These are phyloP conservation scores for Daphoenositta chrysoptera DNA, from an alignment of 2,113 vertebrate species.

Conservation along the genomic window DNA sequence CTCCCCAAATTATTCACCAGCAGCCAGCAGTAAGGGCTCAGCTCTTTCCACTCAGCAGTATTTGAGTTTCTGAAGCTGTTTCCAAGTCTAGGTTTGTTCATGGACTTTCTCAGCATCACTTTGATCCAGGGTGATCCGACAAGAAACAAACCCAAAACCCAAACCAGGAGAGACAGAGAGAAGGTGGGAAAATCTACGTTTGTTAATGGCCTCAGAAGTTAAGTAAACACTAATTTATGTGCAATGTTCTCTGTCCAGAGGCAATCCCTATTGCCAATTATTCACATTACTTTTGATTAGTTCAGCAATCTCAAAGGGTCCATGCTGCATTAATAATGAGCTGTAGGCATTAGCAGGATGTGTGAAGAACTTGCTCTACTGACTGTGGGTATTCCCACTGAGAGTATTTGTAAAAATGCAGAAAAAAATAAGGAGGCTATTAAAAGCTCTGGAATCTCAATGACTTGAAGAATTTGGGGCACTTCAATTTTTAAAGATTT, in stretches of 20 bases:
- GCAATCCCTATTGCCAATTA: background rate
- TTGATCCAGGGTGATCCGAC: background rate
- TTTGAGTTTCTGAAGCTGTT: background rate
- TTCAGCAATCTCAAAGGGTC: background rate
- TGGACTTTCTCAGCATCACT: background rate
- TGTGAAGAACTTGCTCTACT: background rate
- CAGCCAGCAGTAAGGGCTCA: background rate
- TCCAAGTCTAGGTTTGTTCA: background rate
- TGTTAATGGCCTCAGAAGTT: background rate
- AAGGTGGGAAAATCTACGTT: background rate
- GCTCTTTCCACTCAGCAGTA: background rate
- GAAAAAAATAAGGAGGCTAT: background rate
- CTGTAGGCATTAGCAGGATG: background rate
- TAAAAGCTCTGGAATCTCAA: background rate
- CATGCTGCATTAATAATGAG: background rate
- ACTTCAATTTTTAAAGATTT: background rate
- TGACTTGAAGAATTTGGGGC: background rate
- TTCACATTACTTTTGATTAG: conserved; percentile 15
- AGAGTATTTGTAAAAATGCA: background rate
- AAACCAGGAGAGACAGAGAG: background rate
- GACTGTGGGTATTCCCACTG: background rate
- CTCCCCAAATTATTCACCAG: background rate
- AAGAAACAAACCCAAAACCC: background rate
- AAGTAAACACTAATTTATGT: background rate
- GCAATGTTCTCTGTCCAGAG: background rate